These are phyloP conservation scores for Pogonomyrmex californicus DNA, from an alignment of 1,140 invertebrate species.

Conservation along the genomic window DNA sequence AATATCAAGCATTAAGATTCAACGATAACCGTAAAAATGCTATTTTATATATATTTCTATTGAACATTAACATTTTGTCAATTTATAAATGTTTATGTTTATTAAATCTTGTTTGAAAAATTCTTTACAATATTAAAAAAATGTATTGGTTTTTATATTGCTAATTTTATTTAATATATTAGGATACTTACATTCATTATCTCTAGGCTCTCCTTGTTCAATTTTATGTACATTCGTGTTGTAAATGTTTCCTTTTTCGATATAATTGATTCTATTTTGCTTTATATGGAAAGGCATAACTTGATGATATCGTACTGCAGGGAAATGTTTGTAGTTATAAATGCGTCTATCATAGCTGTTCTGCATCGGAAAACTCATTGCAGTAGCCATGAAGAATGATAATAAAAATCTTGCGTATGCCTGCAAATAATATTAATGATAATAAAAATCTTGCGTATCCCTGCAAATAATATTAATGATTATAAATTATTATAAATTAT, in stretches of 20 bases:
- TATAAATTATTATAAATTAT: no score
- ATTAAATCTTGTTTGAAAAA: not conserved
- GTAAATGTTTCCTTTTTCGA: not conserved
- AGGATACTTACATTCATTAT: slow-evolving; percentile 31
- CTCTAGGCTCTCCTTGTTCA: not conserved
- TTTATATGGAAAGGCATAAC: slow-evolving; percentile 17
- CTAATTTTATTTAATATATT: not conserved
- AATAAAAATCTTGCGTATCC: slow-evolving; percentile 68
- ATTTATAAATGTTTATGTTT: not conserved
- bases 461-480: slow-evolving; percentile 71
- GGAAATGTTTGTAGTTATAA: slow-evolving; percentile 12
- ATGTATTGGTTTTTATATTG: not conserved
- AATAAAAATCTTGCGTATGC: slow-evolving; percentile 68
- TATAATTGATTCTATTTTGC: slow-evolving; percentile 38
- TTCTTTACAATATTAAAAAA: not conserved
- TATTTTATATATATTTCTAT: no score
- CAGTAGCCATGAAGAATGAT: slow-evolving; percentile 61
- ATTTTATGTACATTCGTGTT: not conserved
- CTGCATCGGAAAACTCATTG: slow-evolving; percentile 41
- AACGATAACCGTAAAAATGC: no score
- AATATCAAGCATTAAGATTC: no score
- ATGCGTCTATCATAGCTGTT: not conserved
- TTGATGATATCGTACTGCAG: slow-evolving; percentile 35
- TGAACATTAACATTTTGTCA: not conserved
- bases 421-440: slow-evolving; percentile 69